Percentiles rank a stretch among this genome's conserved stretches.
phyloP scores from a whole-genome alignment of 2,888 invertebrate species.

The Dione juno region DNA sequence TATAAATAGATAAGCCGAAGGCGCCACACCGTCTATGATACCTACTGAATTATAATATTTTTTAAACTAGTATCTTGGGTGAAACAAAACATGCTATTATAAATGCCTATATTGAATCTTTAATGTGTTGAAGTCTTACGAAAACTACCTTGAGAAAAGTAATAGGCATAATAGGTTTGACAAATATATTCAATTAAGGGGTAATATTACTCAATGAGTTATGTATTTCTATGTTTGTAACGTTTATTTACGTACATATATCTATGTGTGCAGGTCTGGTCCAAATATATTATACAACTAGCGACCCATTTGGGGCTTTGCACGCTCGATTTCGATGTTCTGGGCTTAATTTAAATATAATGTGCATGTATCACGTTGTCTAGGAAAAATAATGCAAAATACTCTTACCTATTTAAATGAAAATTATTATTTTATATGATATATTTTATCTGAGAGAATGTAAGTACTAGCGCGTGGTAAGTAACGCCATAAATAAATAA shows the following conservation, averaged over 20 bases:
- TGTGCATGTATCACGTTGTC: too few relatives aligned
- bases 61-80: not conserved
- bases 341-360: too few relatives aligned
- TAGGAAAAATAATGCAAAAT: too few relatives aligned
- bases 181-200: constrained; percentile 75
- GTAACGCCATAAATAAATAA: too few relatives aligned
- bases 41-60: not conserved
- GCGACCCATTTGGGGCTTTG: too few relatives aligned
- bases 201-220: constrained; percentile 70
- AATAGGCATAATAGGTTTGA: constrained; percentile 70
- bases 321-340: too few relatives aligned
- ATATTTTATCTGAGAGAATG: too few relatives aligned
- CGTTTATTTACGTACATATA: constrained; percentile 52
- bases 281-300: not conserved
- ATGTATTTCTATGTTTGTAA: constrained; percentile 53
- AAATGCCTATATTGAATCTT: constrained; percentile 6
- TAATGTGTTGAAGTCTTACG: constrained; percentile 60
- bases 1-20: constrained; percentile 1
- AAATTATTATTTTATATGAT: too few relatives aligned
- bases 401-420: too few relatives aligned
- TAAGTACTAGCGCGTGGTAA: too few relatives aligned
- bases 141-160: constrained; percentile 76
- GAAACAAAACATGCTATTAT: not conserved
- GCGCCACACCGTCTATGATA: constrained; percentile 26
- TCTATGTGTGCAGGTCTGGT: not conserved